Evolutionary conservation across 2,113 vertebrate species (phyloP).

Genomic region (Prunella fulvescens): DNA sequence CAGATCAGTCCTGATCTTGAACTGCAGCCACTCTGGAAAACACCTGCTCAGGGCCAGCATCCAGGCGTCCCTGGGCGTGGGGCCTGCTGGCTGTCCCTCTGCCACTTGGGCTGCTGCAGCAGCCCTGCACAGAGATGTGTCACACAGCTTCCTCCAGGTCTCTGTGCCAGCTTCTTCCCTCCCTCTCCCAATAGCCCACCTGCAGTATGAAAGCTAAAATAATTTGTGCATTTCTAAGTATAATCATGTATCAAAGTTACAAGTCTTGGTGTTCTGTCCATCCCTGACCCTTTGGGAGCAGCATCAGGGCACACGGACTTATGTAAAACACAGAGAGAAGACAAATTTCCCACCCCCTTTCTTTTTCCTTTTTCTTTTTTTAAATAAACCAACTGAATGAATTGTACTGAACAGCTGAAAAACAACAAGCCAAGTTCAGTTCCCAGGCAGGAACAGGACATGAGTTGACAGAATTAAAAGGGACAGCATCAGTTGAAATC

Average conservation of each 20-base stretch:
- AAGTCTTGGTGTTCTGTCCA: background rate
- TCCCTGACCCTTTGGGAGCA: background rate
- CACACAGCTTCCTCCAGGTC: background rate
- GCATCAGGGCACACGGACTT: background rate
- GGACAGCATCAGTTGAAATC: slow-evolving; percentile 23
- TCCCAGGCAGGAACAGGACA: slow-evolving; percentile 38
- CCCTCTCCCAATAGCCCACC: background rate
- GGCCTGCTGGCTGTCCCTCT: background rate
- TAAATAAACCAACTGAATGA: slow-evolving; percentile 14
- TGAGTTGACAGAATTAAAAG: slow-evolving; percentile 29
- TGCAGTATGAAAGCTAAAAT: background rate
- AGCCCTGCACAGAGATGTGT: background rate
- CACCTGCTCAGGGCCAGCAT: background rate
- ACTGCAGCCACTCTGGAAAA: background rate
- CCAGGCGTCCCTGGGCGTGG: fast-evolving
- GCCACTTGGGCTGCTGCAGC: background rate
- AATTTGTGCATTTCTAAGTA: background rate
- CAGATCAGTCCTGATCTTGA: background rate
- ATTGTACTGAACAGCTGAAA: slow-evolving; percentile 24
- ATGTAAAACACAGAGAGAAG: background rate
- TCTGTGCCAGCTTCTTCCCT: background rate
- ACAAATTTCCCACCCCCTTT: fast-evolving
- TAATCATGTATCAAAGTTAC: background rate
- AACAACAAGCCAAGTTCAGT: background rate
- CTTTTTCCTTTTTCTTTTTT: background rate